Evolutionary conservation across 2,888 invertebrate species (phyloP).

Genomic region (Ecliptopera silaceata): DNA sequence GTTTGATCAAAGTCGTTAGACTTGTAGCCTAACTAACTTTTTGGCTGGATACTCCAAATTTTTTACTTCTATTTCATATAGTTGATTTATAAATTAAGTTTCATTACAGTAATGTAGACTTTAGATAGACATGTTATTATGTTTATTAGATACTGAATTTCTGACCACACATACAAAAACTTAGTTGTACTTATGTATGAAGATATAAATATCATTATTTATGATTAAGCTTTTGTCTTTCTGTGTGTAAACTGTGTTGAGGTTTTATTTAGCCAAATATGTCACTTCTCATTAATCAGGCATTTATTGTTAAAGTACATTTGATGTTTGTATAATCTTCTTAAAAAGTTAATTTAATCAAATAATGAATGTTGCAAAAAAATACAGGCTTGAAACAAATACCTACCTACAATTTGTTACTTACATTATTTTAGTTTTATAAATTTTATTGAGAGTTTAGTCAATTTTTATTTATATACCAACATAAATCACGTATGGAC

Average conservation of each 20-base stretch:
- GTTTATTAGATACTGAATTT: slow-evolving; percentile 38
- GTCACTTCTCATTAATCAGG: slow-evolving; percentile 47
- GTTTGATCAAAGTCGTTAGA: slow-evolving; percentile 27
- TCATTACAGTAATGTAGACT: slow-evolving; percentile 16
- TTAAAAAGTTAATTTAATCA: slow-evolving; percentile 33
- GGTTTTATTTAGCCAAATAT: slow-evolving; percentile 32
- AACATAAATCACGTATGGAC: slow-evolving; percentile 38
- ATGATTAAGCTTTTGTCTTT: slow-evolving; percentile 47
- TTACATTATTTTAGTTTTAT: slow-evolving; percentile 30
- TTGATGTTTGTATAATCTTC: slow-evolving; percentile 41
- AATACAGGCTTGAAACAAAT: slow-evolving; percentile 15
- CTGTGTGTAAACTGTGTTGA: slow-evolving; percentile 41
- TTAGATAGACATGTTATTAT: slow-evolving; percentile 31
- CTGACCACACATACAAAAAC: slow-evolving; percentile 35
- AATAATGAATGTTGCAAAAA: slow-evolving; percentile 12
- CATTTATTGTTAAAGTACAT: slow-evolving; percentile 57
- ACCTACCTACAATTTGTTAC: slow-evolving; percentile 27
- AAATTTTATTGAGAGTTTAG: slow-evolving; percentile 36
- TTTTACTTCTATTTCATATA: slow-evolving; percentile 26
- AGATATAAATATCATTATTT: slow-evolving; percentile 44
- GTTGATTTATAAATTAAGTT: slow-evolving; percentile 23
- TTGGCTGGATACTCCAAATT: slow-evolving; percentile 26
- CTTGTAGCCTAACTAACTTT: slow-evolving; percentile 25
- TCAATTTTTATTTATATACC: slow-evolving; percentile 41
- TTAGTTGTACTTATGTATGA: slow-evolving; percentile 43